Percentiles rank a stretch among this genome's conserved stretches.
Conservation (phyloP, 2,888 invertebrate genomes). For the Ennomos quercinarius region DNA sequence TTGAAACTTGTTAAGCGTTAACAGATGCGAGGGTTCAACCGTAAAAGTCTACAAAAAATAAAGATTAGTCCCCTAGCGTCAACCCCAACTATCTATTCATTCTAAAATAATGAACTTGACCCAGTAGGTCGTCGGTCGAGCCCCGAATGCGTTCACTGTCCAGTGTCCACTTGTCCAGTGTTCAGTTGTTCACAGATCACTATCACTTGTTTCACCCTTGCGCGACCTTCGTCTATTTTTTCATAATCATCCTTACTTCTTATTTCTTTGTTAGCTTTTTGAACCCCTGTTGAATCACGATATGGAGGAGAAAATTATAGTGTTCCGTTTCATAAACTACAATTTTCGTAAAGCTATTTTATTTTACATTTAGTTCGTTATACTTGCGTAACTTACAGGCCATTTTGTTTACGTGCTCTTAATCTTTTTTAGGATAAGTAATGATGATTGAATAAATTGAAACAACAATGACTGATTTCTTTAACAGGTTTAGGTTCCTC, state of each 20-base stretch:
- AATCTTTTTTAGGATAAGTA: too few species aligned
- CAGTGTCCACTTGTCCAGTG: constrained; percentile 36
- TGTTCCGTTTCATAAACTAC: not conserved
- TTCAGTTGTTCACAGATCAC: constrained; percentile 37
- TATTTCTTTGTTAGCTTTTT: constrained; percentile 37
- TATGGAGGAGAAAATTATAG: not conserved
- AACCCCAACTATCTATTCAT: constrained; percentile 46
- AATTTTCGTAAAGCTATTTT: too few species aligned
- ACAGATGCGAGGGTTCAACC: constrained; percentile 9
- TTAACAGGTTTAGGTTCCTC: too few species aligned
- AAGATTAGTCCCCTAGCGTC: constrained; percentile 10
- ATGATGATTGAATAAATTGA: too few species aligned
- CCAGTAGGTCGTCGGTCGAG: constrained; percentile 52
- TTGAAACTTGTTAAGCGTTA: constrained; percentile 7
- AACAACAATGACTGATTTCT: too few species aligned
- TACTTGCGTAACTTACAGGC: too few species aligned
- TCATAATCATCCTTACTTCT: constrained; percentile 41
- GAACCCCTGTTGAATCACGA: constrained; percentile 19
- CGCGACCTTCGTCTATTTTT: constrained; percentile 63
- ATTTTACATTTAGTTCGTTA: too few species aligned
- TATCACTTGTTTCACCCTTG: too few species aligned
- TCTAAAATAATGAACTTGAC: constrained; percentile 74
- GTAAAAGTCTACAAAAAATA: constrained; percentile 18
- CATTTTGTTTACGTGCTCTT: too few species aligned
- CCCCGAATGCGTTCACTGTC: constrained; percentile 43